These are phyloP conservation scores for Musca vetustissima DNA, from an alignment of 1,140 invertebrate species.

Conservation along the genomic window DNA sequence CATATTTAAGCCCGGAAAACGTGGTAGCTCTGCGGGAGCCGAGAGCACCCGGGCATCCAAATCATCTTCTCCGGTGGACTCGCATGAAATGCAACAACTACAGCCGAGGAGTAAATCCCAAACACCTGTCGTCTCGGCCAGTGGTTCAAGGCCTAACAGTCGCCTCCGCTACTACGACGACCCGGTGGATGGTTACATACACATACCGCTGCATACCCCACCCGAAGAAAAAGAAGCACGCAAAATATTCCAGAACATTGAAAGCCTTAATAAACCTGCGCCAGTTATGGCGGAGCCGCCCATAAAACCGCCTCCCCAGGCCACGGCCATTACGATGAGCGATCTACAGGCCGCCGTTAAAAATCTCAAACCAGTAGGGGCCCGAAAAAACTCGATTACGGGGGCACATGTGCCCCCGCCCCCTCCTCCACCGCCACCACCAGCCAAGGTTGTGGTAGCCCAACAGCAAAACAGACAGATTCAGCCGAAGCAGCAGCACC, in stretches of 20 bases:
- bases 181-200: slow-evolving; percentile 62
- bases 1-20: slow-evolving; percentile 62
- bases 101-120: slow-evolving; percentile 31
- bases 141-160: slow-evolving; percentile 41
- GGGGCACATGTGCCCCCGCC: not conserved
- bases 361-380: slow-evolving; percentile 21
- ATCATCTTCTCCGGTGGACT: slow-evolving; percentile 52
- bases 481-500: slow-evolving; percentile 25
- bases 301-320: slow-evolving; percentile 25
- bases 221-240: slow-evolving; percentile 61
- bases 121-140: slow-evolving; percentile 32
- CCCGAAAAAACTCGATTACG: slow-evolving; percentile 10
- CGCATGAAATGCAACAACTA: slow-evolving; percentile 31
- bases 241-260: slow-evolving; percentile 44
- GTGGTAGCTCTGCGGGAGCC: slow-evolving; percentile 42
- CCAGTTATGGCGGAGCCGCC: slow-evolving; percentile 23
- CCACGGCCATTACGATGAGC: slow-evolving; percentile 33
- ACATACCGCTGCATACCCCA: slow-evolving; percentile 68
- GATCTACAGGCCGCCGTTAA: slow-evolving; percentile 30
- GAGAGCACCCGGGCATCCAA: slow-evolving; percentile 47
- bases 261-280: slow-evolving; percentile 33
- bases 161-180: slow-evolving; percentile 63
- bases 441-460: slow-evolving; percentile 33
- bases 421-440: slow-evolving; percentile 33
- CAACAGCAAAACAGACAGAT: slow-evolving; percentile 37